phyloP scores from a whole-genome alignment of 2,113 vertebrate genomes.

The Silurus asotus region DNA sequence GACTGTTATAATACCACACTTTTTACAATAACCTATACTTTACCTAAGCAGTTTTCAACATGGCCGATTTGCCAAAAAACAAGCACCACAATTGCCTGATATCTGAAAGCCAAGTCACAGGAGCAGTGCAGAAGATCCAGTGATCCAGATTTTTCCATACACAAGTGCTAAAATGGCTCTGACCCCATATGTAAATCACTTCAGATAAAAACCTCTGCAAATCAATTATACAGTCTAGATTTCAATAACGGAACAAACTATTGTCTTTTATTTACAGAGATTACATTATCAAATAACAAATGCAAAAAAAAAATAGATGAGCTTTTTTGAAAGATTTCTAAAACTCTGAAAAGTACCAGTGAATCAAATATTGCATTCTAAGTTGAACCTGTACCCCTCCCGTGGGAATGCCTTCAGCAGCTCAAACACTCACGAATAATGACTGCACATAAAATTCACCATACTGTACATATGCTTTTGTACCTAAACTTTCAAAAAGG shows the following conservation, averaged over 20 bases:
- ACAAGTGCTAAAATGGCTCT: not conserved
- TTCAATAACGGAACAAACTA: not conserved
- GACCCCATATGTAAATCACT: not conserved
- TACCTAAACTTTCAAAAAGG: not conserved
- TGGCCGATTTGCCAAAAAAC: not conserved
- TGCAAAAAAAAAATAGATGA: not conserved
- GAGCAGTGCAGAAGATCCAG: not conserved
- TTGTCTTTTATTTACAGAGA: constrained; percentile 17
- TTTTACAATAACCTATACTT: not conserved
- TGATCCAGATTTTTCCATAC: not conserved
- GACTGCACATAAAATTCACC: not conserved
- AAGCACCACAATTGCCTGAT: not conserved
- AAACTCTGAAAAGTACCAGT: not conserved
- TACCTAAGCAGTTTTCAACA: not conserved
- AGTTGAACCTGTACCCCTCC: not conserved
- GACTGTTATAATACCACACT: not conserved
- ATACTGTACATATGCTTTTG: not conserved
- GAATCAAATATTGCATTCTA: not conserved
- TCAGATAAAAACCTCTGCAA: too few species aligned
- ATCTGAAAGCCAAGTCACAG: not conserved
- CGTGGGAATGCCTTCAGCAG: constrained; percentile 7
- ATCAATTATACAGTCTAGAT: not conserved
- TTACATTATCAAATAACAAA: constrained; percentile 7
- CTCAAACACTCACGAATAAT: not conserved
- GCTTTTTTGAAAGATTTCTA: not conserved